Percentiles rank a stretch among this genome's conserved stretches.
Conservation (phyloP, 2,888 invertebrate genomes). For the Agelastica alni region DNA sequence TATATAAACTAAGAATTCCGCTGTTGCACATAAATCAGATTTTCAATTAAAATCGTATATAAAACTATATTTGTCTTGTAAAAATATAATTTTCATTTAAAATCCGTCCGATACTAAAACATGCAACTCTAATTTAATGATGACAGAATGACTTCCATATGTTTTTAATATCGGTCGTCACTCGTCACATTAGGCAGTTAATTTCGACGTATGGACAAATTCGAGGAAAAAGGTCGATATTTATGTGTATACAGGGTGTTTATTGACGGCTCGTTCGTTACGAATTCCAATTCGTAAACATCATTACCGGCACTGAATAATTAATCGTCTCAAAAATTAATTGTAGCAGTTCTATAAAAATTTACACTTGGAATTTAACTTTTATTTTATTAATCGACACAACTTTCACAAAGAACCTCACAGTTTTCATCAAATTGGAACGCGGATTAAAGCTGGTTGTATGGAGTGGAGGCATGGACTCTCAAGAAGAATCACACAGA, state of each 20-base stretch:
- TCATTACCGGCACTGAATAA: too few species aligned
- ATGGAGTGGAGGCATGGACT: too few species aligned
- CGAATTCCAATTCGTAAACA: too few species aligned
- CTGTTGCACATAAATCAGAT: conserved; percentile 42
- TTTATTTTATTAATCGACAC: too few species aligned
- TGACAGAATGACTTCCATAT: conserved; percentile 39
- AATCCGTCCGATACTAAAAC: conserved; percentile 31
- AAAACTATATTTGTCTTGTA: conserved; percentile 44
- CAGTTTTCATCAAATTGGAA: too few species aligned
- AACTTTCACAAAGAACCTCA: too few species aligned
- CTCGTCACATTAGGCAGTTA: conserved; percentile 27
- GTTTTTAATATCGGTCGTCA: conserved; percentile 33
- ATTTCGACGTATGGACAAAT: conserved; percentile 23
- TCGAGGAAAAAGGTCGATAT: conserved; percentile 24
- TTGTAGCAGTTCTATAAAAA: too few species aligned
- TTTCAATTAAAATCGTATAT: conserved; percentile 41
- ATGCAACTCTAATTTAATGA: conserved; percentile 26
- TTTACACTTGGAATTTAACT: too few species aligned
- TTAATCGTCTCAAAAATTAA: too few species aligned
- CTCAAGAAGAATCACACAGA: too few species aligned
- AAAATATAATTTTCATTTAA: conserved; percentile 40
- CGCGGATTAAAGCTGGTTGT: too few species aligned
- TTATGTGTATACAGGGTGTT: conserved; percentile 25
- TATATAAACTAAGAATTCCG: conserved; percentile 28
- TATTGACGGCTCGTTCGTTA: conserved; percentile 16